These are phyloP conservation scores for Drosophila seclusa DNA, from an alignment of 2,888 invertebrate genomes.

Conservation along the genomic window DNA sequence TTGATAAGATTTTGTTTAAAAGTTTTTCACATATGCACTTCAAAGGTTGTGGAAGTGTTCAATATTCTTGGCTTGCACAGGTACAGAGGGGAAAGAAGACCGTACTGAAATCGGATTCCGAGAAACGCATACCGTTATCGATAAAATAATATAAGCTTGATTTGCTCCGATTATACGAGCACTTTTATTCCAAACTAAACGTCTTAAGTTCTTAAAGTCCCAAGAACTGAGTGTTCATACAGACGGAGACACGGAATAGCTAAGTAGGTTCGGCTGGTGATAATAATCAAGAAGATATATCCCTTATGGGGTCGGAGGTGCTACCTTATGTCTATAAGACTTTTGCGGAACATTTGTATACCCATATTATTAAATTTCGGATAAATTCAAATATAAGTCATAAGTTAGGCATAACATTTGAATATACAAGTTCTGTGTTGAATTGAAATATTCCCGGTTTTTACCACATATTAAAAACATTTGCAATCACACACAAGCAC, in stretches of 20 bases:
- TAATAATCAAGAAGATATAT: background rate
- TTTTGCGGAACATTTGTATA: background rate
- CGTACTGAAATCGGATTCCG: background rate
- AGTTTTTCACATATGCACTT: too few relatives aligned
- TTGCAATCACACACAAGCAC: slow-evolving; percentile 25
- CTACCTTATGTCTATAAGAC: background rate
- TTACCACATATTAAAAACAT: slow-evolving; percentile 4
- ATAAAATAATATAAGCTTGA: background rate
- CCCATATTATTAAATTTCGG: background rate
- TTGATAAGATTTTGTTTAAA: background rate
- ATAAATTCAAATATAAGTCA: background rate
- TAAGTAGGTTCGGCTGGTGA: too few relatives aligned
- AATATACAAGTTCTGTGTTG: background rate
- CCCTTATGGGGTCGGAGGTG: background rate
- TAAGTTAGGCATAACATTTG: background rate
- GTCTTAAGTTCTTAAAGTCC: background rate
- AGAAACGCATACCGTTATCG: background rate
- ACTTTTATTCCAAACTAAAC: background rate
- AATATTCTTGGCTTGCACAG: background rate
- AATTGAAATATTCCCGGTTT: background rate
- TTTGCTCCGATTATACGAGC: background rate
- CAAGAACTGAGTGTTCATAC: background rate
- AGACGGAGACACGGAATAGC: too few relatives aligned
- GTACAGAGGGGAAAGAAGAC: background rate
- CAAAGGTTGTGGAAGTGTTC: background rate